These are phyloP conservation scores for Sylvietta virens DNA, from an alignment of 2,113 vertebrate species.

Conservation along the genomic window DNA sequence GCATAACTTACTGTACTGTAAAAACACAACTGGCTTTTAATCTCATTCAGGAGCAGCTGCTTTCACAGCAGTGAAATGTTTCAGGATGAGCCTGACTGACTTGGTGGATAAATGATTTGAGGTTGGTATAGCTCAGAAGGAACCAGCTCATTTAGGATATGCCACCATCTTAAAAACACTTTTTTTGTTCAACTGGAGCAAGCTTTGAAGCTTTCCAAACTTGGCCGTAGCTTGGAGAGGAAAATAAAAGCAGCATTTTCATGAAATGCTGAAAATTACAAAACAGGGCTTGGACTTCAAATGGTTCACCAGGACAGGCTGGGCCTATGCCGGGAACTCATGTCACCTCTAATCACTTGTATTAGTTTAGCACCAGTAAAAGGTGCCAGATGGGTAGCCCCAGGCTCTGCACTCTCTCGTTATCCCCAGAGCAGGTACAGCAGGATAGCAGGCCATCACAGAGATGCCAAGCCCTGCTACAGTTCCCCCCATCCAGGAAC, in stretches of 20 bases:
- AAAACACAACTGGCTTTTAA: slow-evolving; percentile 29
- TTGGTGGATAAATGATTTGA: slow-evolving; percentile 15
- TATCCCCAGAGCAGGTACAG: not conserved
- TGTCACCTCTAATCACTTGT: not conserved
- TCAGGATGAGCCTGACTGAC: slow-evolving; percentile 11
- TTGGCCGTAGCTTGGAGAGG: not conserved
- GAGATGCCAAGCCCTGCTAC: not conserved
- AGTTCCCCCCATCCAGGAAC: not conserved
- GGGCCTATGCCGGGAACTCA: not conserved
- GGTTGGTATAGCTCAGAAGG: not conserved
- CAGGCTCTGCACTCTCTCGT: not conserved
- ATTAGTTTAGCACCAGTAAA: not conserved
- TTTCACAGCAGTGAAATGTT: slow-evolving; percentile 54
- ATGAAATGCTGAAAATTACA: slow-evolving; percentile 39
- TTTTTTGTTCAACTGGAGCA: not conserved
- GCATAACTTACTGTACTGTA: not conserved
- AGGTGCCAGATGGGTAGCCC: not conserved
- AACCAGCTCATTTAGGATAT: not conserved
- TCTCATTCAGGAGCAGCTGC: slow-evolving; percentile 31
- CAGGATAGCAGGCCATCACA: not conserved
- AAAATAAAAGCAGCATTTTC: not conserved
- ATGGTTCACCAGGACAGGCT: not conserved
- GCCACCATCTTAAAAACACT: not conserved
- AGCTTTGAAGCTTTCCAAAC: slow-evolving; percentile 26
- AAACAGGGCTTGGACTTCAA: slow-evolving; percentile 21